Evolutionary conservation across 2,888 invertebrate genomes (phyloP), one percentile per base, ranked within the genome.

Genomic region (Polydrusus pterygomalis): DNA sequence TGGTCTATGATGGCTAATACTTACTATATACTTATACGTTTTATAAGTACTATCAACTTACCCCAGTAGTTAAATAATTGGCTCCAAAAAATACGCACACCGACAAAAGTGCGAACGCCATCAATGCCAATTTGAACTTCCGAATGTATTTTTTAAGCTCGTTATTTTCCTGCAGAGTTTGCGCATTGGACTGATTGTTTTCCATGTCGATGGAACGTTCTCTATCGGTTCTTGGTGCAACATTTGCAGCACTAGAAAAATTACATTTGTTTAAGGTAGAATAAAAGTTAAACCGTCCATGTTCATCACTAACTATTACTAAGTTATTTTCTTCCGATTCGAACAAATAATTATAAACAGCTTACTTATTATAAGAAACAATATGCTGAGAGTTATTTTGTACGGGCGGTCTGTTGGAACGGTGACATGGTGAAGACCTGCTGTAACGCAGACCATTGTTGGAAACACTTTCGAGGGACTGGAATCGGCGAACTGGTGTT

Each of bases 401-500:
- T 20, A 40, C n/a, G 65, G 65, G 7, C 20, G 62, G 54, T 15
- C 76, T 60, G 40, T 72, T 68, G 49, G 69, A 58, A 64, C 73
- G 77, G 17, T 81, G 80, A 79, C 81, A 77, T 75, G 80, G 81
- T 58, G 81, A 79, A 58, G 81, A 80, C 85, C 83, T 80, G 43
- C 74, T 77, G 77, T 81, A 79, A 77, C 90, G 89, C 80, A 90
- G 88, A 80, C 91, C 90, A 80, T 89, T 88, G 82, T 89, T 91
- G 84, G 90, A 90, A 81, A 90, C 89, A 84, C 87, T 86, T 80
- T 89, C 89, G 73, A 89, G 87, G 78, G 91, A 90, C 86, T 92
- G 91, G 86, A 93, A 92, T 81, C 92, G 90, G 87, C 93, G 93
- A 83, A 93, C 91, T 74, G 93, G 92, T 83, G 93, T 91, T 85